Conservation (phyloP, 1,140 invertebrate species). For the Micrasema longulum region DNA sequence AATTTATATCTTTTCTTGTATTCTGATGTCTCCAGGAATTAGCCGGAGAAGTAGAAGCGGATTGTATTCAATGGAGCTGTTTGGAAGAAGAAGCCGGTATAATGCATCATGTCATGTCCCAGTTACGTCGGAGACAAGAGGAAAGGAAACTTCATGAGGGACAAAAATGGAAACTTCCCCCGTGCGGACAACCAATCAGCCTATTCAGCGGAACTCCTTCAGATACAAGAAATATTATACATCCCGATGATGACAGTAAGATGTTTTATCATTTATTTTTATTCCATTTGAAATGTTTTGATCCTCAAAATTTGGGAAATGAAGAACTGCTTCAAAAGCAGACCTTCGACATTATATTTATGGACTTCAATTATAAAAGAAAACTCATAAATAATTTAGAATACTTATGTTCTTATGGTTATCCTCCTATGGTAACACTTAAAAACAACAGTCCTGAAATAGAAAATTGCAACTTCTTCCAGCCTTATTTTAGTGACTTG, state of each 20-base stretch:
- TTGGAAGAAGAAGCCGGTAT: constrained; percentile 74
- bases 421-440: too few species aligned
- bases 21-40: constrained; percentile 70
- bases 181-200: constrained; percentile 75
- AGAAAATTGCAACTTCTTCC: too few species aligned
- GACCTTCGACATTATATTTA: too few species aligned
- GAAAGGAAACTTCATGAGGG: constrained; percentile 69
- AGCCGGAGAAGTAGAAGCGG: constrained; percentile 75
- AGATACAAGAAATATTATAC: constrained; percentile 69
- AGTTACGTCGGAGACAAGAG: constrained; percentile 70
- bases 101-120: constrained; percentile 76
- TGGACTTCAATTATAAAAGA: too few species aligned
- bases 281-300: too few species aligned
- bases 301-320: not conserved
- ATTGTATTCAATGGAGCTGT: constrained; percentile 61
- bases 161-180: constrained; percentile 79
- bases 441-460: too few species aligned
- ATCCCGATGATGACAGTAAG: constrained; percentile 78
- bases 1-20: not conserved
- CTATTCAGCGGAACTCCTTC: constrained; percentile 71
- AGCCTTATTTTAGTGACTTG: too few species aligned
- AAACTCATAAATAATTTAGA: too few species aligned
- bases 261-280: too few species aligned
- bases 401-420: too few species aligned
- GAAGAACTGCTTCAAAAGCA: too few species aligned